Evolutionary conservation across 2,888 invertebrate genomes (phyloP), one percentile per base, ranked within the genome.

Genomic region (Lymantria dispar): DNA sequence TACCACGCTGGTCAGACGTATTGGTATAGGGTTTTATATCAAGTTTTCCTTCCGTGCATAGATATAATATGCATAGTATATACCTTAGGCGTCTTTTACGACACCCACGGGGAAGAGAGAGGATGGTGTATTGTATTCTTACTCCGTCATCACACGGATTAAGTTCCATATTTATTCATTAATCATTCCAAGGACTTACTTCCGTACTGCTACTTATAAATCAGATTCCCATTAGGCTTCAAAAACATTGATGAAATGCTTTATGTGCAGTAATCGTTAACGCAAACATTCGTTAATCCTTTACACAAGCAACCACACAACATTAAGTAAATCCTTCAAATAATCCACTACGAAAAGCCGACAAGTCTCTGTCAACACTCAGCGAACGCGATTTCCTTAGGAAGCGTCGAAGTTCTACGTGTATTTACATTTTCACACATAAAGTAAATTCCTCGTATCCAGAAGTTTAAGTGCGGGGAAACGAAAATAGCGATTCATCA

Each of bases 401-500:
- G 74, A 76, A 77, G 79, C 77, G 69, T 72, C 68, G 78, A 86
- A 87, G 79, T 87, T 85, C 76, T 68, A 70, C 68, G 71, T 78
- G 78, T 89, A 88, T 89, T 88, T 87, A 87, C 89, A 88, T 89
- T 87, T 88, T 85, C 83, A 12, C 40, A 83, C 85, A 87, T 82
- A 83, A 85, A 87, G 85, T 83, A 83, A 84, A 88, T 85, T 81
- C 73, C 85, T 78, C 80, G 78, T 78, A 83, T 80, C 80, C 75
- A 76, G 75, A 81, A 85, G 79, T 84, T 80, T 74, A 78, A 80
- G 82, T 76, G 78, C 68, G 72, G 76, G 53, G 72, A 76, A 83
- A 82, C 77, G 85, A 84, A 87, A 86, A 86, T 84, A 85, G 80
- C 86, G 83, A 87, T 87, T 87, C 87, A 85, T 86, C 86, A 87